These are phyloP conservation scores for Lithosia quadra DNA, from an alignment of 2,888 invertebrate genomes.

Conservation along the genomic window DNA sequence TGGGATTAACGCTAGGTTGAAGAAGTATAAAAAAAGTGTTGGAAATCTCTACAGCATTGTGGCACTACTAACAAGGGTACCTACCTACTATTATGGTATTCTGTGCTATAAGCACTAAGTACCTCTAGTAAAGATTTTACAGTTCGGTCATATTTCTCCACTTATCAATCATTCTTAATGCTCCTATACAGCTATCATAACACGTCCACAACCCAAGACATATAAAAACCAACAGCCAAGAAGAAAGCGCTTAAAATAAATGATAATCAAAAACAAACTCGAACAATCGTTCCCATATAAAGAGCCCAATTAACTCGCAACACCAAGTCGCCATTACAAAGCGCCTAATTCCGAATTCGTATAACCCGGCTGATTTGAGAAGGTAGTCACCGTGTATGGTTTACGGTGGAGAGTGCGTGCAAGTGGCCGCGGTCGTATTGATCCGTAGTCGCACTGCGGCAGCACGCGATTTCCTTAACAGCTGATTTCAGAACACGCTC, in stretches of 20 bases:
- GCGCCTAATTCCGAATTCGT: slow-evolving; percentile 52
- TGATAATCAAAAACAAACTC: slow-evolving; percentile 39
- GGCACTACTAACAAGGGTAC: too few relatives aligned
- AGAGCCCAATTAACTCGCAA: slow-evolving; percentile 52
- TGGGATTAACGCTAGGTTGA: too few relatives aligned
- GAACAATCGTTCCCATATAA: slow-evolving; percentile 46
- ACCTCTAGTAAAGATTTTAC: too few relatives aligned
- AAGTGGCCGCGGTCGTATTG: slow-evolving; percentile 66
- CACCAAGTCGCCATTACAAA: slow-evolving; percentile 44
- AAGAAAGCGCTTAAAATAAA: slow-evolving; percentile 33
- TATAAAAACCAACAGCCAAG: slow-evolving; percentile 19
- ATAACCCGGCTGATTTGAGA: slow-evolving; percentile 57
- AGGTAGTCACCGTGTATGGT: slow-evolving; percentile 45
- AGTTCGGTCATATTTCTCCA: background rate
- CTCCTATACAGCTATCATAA: background rate
- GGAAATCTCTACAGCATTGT: too few relatives aligned
- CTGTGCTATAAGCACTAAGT: too few relatives aligned
- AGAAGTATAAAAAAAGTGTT: too few relatives aligned
- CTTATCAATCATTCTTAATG: background rate
- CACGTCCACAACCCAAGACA: background rate
- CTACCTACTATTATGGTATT: too few relatives aligned
- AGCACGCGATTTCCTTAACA: slow-evolving; percentile 65
- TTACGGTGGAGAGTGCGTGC: slow-evolving; percentile 63
- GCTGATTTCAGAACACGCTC: slow-evolving; percentile 64
- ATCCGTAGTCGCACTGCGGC: slow-evolving; percentile 72